Evolutionary conservation across 2,888 invertebrate genomes (phyloP).

Genomic region (Agrotis puta): DNA sequence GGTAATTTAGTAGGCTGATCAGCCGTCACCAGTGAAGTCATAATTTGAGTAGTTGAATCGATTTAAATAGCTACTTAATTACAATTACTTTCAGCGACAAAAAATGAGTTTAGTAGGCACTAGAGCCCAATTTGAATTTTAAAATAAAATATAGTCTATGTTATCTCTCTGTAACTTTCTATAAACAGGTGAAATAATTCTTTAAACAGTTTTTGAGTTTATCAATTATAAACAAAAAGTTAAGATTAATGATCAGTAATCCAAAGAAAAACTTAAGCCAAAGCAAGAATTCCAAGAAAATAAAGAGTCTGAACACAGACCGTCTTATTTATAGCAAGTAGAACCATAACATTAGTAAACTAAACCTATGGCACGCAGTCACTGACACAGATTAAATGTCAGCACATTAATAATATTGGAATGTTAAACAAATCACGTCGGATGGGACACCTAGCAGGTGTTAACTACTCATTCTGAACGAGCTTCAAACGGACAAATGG

Average conservation of each 20-base stretch:
- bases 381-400: conserved; percentile 39
- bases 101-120: no score
- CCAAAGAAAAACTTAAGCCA: not conserved
- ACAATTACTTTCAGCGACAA: no score
- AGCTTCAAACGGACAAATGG: conserved; percentile 29
- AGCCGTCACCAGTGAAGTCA: not conserved
- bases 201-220: no score
- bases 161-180: no score
- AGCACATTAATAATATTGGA: conserved; percentile 51
- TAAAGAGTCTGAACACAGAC: not conserved
- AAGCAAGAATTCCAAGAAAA: conserved; percentile 1
- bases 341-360: conserved; percentile 31
- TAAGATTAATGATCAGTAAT: no score
- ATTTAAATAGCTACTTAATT: no score
- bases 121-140: no score
- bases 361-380: conserved; percentile 20
- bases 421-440: conserved; percentile 56
- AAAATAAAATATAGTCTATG: no score
- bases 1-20: not conserved
- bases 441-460: conserved; percentile 44
- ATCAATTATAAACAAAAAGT: no score
- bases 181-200: no score
- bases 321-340: conserved; percentile 19
- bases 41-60: no score
- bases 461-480: conserved; percentile 29